These are phyloP conservation scores for Coleophora flavipennella DNA, from an alignment of 2,888 invertebrate genomes.

Conservation along the genomic window DNA sequence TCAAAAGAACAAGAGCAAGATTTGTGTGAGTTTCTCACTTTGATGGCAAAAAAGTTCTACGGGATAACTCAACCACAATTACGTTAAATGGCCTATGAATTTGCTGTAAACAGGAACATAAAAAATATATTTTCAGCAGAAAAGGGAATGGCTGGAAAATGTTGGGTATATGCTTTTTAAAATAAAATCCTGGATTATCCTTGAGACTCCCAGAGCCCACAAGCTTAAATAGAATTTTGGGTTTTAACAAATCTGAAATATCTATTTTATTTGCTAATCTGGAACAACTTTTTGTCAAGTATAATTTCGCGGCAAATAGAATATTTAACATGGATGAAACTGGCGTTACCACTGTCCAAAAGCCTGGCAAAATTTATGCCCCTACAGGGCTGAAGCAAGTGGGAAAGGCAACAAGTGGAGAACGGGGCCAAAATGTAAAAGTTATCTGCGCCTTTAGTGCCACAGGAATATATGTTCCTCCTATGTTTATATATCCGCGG, in stretches of 20 bases:
- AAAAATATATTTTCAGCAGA: conserved; percentile 14
- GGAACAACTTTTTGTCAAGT: conserved; percentile 19
- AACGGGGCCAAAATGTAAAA: conserved; percentile 40
- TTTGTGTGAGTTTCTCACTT: too few species aligned
- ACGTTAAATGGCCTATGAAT: conserved; percentile 17
- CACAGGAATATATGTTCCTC: conserved; percentile 3
- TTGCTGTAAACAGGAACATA: conserved; percentile 13
- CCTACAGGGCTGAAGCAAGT: conserved; percentile 40
- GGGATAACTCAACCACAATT: conserved; percentile 20
- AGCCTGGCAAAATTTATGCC: conserved; percentile 36
- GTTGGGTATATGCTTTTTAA: conserved; percentile 16
- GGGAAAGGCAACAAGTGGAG: conserved; percentile 40
- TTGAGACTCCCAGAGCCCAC: conserved; percentile 24
- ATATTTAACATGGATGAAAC: conserved; percentile 49
- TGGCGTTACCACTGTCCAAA: conserved; percentile 40
- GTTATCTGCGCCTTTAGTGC: conserved; percentile 3
- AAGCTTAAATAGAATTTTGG: conserved; percentile 21
- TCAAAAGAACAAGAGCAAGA: too few species aligned
- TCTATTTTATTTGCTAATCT: conserved; percentile 19
- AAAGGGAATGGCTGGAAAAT: conserved; percentile 8
- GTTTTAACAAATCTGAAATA: conserved; percentile 26
- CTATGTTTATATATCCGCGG: conserved; percentile 20
- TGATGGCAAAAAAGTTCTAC: conserved; percentile 22
- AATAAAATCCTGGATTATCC: conserved; percentile 16
- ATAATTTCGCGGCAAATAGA: conserved; percentile 21